Conservation (phyloP, 2,888 invertebrate species). For the Periphyllus acericola region DNA sequence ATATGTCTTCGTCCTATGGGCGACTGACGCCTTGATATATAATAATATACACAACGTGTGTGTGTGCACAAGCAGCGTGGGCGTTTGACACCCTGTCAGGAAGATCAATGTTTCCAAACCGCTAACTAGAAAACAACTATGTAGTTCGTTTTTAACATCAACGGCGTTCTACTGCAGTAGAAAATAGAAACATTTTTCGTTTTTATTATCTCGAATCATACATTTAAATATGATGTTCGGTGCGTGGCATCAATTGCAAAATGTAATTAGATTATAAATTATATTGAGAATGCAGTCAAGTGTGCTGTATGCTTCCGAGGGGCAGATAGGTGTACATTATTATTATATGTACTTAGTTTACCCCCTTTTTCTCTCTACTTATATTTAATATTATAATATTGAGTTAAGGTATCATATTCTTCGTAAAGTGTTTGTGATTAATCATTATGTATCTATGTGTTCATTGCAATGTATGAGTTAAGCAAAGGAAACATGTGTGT, state of each 20-base stretch:
- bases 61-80: constrained; percentile 34
- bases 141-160: constrained; percentile 13
- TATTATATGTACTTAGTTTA: too few species aligned
- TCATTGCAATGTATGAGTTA: too few species aligned
- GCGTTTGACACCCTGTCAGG: constrained; percentile 57
- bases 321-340: too few species aligned
- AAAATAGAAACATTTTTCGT: background rate
- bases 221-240: background rate
- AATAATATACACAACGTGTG: background rate
- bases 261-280: background rate
- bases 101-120: constrained; percentile 56
- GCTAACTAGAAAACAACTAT: constrained; percentile 55
- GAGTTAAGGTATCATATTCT: too few species aligned
- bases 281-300: background rate
- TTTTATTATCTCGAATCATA: background rate
- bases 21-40: constrained; percentile 34
- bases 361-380: too few species aligned
- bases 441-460: too few species aligned
- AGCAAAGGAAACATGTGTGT: too few species aligned
- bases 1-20: constrained; percentile 21
- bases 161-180: background rate
- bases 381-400: too few species aligned
- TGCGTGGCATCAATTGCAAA: background rate
- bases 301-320: background rate
- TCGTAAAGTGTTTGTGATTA: too few species aligned